These are phyloP conservation scores for Hipposideros larvatus DNA, from an alignment of 2,797 vertebrate genomes.

Conservation along the genomic window DNA sequence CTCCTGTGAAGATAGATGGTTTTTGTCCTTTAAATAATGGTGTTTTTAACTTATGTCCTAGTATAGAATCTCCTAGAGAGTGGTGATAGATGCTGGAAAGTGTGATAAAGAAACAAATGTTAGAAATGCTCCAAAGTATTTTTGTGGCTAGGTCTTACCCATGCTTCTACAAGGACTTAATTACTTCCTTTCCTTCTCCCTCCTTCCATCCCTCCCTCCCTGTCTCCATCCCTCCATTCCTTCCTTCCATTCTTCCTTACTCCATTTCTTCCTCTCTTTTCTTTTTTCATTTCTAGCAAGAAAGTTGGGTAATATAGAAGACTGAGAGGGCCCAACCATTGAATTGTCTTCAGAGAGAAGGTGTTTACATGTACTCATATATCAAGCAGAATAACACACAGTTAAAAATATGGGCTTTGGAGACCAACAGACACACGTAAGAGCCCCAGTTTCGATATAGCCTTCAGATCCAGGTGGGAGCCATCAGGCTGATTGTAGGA, in stretches of 20 bases:
- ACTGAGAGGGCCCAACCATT: not conserved
- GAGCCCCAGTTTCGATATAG: not conserved
- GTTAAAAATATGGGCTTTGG: not conserved
- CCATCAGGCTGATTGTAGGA: not conserved
- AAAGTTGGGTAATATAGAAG: not conserved
- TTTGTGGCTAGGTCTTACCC: not conserved
- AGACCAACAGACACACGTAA: not conserved
- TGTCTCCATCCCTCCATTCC: not conserved
- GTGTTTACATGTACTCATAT: not conserved
- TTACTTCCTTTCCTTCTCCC: not conserved
- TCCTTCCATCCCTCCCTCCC: accelerated
- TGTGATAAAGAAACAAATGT: not conserved
- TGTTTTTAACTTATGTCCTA: not conserved
- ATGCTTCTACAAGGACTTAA: not conserved
- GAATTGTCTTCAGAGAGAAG: not conserved
- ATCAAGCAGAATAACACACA: not conserved
- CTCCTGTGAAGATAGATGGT: not conserved
- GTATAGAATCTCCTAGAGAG: not conserved
- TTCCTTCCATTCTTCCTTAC: not conserved
- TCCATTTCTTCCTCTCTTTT: not conserved
- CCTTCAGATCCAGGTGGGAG: not conserved
- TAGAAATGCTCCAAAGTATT: not conserved
- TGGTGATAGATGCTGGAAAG: not conserved
- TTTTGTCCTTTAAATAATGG: not conserved
- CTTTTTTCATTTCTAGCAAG: not conserved